These are phyloP conservation scores for Heliornis fulica DNA, from an alignment of 2,113 vertebrate species.

Conservation along the genomic window DNA sequence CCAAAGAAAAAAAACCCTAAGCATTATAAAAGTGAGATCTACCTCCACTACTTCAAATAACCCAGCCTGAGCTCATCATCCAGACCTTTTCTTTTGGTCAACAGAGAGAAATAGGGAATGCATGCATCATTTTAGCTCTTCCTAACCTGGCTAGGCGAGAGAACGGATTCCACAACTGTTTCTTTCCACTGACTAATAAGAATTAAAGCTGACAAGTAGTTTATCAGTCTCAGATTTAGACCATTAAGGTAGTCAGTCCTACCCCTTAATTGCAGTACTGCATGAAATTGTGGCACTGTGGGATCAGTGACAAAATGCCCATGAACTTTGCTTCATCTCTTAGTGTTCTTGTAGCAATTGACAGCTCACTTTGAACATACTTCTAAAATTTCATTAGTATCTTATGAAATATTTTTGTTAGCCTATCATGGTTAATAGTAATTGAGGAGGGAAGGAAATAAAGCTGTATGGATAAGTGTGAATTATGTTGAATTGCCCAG, in stretches of 20 bases:
- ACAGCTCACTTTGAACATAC: neutral
- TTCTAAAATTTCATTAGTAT: neutral
- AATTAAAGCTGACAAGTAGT: neutral
- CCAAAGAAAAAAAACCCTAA: neutral
- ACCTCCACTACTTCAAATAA: neutral
- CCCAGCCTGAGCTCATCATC: neutral
- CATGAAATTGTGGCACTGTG: neutral
- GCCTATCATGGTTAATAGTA: neutral
- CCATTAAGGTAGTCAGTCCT: neutral
- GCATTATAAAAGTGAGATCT: neutral
- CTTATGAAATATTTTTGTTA: neutral
- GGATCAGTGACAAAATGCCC: neutral
- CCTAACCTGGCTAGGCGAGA: neutral
- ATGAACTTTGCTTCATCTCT: neutral
- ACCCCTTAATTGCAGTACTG: neutral
- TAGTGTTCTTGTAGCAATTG: neutral
- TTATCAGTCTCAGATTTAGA: neutral
- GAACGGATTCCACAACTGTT: neutral
- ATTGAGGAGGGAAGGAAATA: neutral
- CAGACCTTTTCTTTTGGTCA: neutral
- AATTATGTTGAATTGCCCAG: neutral
- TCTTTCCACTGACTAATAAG: neutral
- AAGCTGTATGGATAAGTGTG: neutral
- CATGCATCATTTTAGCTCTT: neutral
- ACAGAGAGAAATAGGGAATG: neutral